These are phyloP conservation scores for Hemichromis elongatus DNA, from an alignment of 2,113 vertebrate species.

Conservation along the genomic window DNA sequence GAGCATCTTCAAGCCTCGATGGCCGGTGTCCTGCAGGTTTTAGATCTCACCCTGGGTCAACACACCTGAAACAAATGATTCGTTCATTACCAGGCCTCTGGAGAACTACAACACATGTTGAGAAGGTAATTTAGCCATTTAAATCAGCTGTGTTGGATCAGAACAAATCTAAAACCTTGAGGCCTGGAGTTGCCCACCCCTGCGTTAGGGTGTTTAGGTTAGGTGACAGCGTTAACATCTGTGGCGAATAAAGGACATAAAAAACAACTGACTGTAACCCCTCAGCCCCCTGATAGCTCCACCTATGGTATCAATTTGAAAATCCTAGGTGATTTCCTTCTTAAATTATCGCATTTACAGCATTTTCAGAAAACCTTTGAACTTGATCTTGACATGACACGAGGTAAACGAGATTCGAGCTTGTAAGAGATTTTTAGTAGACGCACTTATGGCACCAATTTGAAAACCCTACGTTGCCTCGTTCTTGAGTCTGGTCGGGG, in stretches of 20 bases:
- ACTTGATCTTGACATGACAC: not conserved
- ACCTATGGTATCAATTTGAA: not conserved
- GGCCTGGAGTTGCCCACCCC: too few species aligned
- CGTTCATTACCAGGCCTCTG: too few species aligned
- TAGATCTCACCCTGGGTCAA: too few species aligned
- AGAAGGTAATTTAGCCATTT: too few species aligned
- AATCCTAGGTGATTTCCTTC: not conserved
- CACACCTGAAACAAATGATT: too few species aligned
- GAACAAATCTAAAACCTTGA: too few species aligned
- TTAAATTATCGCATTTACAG: not conserved
- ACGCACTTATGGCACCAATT: not conserved
- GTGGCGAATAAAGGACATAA: not conserved
- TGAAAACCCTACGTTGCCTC: not conserved
- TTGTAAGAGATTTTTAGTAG: not conserved
- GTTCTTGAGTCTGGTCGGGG: not conserved
- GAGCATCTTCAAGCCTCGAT: too few species aligned
- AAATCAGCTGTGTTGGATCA: too few species aligned
- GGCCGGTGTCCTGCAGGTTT: too few species aligned
- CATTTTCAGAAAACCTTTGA: not conserved
- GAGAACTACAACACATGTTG: too few species aligned
- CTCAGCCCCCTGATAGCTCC: not conserved
- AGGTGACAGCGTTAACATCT: not conserved
- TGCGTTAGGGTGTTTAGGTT: not conserved
- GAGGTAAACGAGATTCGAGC: fast-evolving
- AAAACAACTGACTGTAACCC: not conserved